Evolutionary conservation across 1,140 invertebrate genomes (phyloP), one percentile per base, ranked within the genome.

Genomic region (Drosophila grimshawi): DNA sequence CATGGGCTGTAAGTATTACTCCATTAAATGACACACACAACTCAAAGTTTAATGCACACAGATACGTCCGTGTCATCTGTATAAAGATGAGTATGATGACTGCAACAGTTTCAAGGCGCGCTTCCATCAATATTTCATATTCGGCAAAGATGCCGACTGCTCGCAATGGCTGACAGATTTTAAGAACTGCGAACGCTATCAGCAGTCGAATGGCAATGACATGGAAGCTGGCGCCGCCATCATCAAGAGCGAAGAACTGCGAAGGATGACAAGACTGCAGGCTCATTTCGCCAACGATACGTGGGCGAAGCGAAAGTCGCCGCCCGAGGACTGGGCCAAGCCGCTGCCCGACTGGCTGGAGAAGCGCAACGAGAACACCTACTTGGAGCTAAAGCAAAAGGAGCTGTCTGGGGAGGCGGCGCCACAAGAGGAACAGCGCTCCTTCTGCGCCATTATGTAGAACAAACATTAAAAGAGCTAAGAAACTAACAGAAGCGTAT

Each of bases 121-220:
- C 74, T 97, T 98, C 91, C 95, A 98, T 91, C 97, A 98, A 92
- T 96, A 97, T 86, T 98, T 97, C 90, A 94, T 97, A 49, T 93
- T 93, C 93, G 97, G 97, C 3, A 92, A 96, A 82, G 91, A 91
- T 2, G 45, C 94, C 33, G 95, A 98, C 85, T 98, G 97, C 85
- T 92, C 92, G 2, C 94, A 96, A 72, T 98, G 97, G 97, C 95
- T 96, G 85, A 94, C 89, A 48, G 97, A 97, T 92, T 95, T 94
- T 78, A 81, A 95, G 5, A 96, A 97, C 85, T 98, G 97, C 91
- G 91, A 94, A 57, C 93, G 94, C 78, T 98, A 95, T 94, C 91
- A 93, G 46, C 92, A 94, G 33, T 91, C 86, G 0, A 81, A 92
- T 66, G 93, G 94, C 1, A 93, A 94, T 65, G 94, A 97, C 93